phyloP scores from a whole-genome alignment of 2,888 invertebrate genomes.

The Quadroppia sp. region DNA sequence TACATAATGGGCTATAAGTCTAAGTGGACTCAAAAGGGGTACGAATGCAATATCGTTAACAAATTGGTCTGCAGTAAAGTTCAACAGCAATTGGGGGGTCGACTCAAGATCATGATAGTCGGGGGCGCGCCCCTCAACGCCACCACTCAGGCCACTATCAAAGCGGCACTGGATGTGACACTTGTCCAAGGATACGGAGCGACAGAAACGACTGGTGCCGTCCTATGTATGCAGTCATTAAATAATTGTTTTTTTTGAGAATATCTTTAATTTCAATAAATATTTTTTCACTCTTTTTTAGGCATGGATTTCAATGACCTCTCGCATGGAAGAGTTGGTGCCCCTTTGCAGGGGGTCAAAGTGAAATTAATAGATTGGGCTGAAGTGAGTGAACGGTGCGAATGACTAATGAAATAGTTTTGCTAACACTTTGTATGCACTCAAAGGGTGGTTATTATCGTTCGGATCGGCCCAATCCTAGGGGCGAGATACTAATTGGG shows the following conservation, averaged over 20 bases:
- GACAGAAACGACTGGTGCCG: conserved; percentile 94
- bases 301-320: conserved; percentile 60
- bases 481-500: conserved; percentile 78
- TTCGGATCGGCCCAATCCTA: conserved; percentile 76
- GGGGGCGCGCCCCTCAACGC: conserved; percentile 95
- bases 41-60: conserved; percentile 56
- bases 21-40: conserved; percentile 46
- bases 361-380: conserved; percentile 86
- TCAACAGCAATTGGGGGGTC: conserved; percentile 76
- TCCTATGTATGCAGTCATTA: conserved; percentile 48
- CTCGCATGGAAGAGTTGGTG: conserved; percentile 79
- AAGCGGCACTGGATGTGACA: conserved; percentile 81
- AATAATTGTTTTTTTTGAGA: too few species aligned
- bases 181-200: conserved; percentile 93
- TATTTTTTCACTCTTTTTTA: conserved; percentile 61
- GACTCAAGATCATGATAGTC: conserved; percentile 76
- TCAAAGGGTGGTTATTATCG: conserved; percentile 73
- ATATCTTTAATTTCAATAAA: too few species aligned
- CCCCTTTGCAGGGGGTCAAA: conserved; percentile 77
- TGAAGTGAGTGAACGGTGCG: conserved; percentile 80
- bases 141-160: conserved; percentile 90
- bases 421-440: conserved; percentile 52
- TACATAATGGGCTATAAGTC: conserved; percentile 40
- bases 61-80: conserved; percentile 63
- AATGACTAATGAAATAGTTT: background rate